Base-by-base conservation (phyloP, 1,140 invertebrate genomes). In the Liolophura sinensis region DNA sequence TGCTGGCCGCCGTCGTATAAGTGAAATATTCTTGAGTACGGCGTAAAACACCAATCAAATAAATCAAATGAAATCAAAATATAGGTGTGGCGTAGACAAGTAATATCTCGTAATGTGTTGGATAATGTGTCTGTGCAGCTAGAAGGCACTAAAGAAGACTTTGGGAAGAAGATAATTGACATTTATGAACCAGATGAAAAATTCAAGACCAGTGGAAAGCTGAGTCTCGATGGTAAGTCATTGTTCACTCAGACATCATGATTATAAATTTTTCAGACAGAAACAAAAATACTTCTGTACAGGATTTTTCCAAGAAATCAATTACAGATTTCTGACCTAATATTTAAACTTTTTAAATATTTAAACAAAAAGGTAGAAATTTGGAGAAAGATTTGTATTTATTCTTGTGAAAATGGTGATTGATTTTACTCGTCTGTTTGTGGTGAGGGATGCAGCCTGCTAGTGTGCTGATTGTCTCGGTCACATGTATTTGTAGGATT, bases 401-500 rank as follows among this genome's bases (percentile, higher is more conserved):
- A 16, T 12, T 12, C 15, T 16, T 14, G 14, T 57, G 12, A 15
- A 14, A 14, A 57, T 14, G 12, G 15, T 16, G 14, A 57, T 16
- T 14, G 14, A 22, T 20, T 12, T 46, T 14, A 50, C 31, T 20
- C 22, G 20, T 22, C n/a, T 62, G 27, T 18, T 15, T n/a, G 14
- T 15, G 24, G 15, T 14, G 16, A 14, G 16, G 14, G 16, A 16
- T n/a, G 9, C 1, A 4, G 22, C 18, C 18, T 24, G 18, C 4
- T 24, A n/a, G 4, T n/a, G 18, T 15, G 7, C 18, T 18, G 18
- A 20, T 27, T 18, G 18, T n/a, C 31, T 59, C 16, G 18, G 4
- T 18, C 20, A 24, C 49, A 40, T 57, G 51, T 50, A 54, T 47
- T 73, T 71, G 4, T 72, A 88, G 88, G 88, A 46, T 89, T 90